These are phyloP conservation scores for Margaritifera margaritifera DNA, from an alignment of 2,888 invertebrate species.

Conservation along the genomic window DNA sequence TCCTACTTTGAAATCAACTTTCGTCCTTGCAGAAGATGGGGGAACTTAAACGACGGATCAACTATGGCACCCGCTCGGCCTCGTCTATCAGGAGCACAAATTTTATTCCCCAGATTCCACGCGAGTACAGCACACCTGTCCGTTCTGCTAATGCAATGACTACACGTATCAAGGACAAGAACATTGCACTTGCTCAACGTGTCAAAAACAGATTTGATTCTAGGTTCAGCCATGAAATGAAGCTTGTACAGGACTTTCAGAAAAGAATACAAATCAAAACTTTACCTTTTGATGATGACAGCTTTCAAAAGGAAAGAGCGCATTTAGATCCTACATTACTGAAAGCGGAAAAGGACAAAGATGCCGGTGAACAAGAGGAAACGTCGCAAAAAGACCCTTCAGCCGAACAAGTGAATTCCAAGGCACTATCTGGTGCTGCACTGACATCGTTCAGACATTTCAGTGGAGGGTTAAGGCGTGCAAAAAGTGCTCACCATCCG, in stretches of 20 bases:
- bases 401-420: too few relatives aligned
- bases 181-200: slow-evolving; percentile 18
- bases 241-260: slow-evolving; percentile 27
- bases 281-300: slow-evolving; percentile 32
- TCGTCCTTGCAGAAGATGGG: slow-evolving; percentile 23
- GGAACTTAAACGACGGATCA: slow-evolving; percentile 32
- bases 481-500: too few relatives aligned
- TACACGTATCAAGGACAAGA: slow-evolving; percentile 25
- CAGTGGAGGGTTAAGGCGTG: too few relatives aligned
- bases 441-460: too few relatives aligned
- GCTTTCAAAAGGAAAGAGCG: slow-evolving; percentile 24
- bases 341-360: slow-evolving; percentile 2
- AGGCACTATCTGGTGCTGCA: too few relatives aligned
- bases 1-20: too few relatives aligned
- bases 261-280: slow-evolving; percentile 36
- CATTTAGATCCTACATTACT: slow-evolving; percentile 21
- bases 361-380: background rate
- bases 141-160: slow-evolving; percentile 39
- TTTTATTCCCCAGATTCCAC: slow-evolving; percentile 27
- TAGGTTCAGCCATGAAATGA: slow-evolving; percentile 33
- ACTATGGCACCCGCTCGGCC: slow-evolving; percentile 34
- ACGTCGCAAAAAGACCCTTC: too few relatives aligned
- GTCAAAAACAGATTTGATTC: slow-evolving; percentile 26
- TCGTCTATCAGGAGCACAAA: slow-evolving; percentile 13
- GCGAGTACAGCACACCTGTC: slow-evolving; percentile 39